Base-by-base conservation (phyloP, 37 sponge, comb jelly and placozoan species). In the Tethya wilhelma region DNA sequence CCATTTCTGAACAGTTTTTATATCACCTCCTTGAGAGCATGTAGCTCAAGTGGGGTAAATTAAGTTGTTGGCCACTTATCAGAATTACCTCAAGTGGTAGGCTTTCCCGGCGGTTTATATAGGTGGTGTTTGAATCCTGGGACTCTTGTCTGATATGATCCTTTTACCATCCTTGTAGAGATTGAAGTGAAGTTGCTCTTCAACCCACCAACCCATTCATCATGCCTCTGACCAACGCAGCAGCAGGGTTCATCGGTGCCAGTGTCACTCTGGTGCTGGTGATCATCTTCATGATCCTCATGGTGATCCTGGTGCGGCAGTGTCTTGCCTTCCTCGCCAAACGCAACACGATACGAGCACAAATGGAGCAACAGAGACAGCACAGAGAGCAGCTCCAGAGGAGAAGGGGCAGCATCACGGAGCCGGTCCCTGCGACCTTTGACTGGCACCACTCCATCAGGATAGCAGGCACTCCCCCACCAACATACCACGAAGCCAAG, bases 361-460 rank as follows among this genome's bases (percentile, higher is more conserved):
- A 74, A 29, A 30, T 67, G 58, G 81, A 87, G 25, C 63, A 74
- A 9, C 75, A 87, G 42, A 39, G 53, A 62, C 87, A 66, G 49
- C 29, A 30, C n/a, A 46, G 70, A 45, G 64, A 71, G 14, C 66
- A 72, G 39, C 29, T 38, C 34, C 59, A 79, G 11, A 55, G 73
- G 67, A 72, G 84, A 72, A 23, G 84, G 44, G 74, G 74, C 22
- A 89, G 84, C 53, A 65, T 83, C 0, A 62, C 84, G 0, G 89
- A 83, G 42, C 85, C 93, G 0, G 84, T 87, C 20, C 64, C 68
- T 25, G 88, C 93, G 22, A 87, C 93, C 0, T 92, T 87, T 75
- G 85, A 92, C 85, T 92, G 93, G 93, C 93, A 87, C 39, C 93
- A 92, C 44, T 84, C 88, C 28, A 87, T 92, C 1, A 59, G 89